A percentile compares a stretch with the other conserved stretches of the same genome.
These are phyloP conservation scores for Catamblyrhynchus diadema DNA, from an alignment of 2,797 vertebrate genomes.

Conservation along the genomic window DNA sequence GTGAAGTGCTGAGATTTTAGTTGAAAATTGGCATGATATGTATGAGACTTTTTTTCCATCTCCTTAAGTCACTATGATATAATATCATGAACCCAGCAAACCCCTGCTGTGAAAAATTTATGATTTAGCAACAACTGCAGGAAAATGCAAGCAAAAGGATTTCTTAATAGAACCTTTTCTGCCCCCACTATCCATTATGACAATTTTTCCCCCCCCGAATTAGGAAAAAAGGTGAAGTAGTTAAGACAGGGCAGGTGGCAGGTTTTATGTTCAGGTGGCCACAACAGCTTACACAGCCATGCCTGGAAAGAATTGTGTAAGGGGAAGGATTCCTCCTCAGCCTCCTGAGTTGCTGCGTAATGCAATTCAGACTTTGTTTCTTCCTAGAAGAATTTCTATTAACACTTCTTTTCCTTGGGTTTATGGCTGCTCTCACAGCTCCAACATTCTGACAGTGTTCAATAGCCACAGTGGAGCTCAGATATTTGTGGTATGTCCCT, in stretches of 20 bases:
- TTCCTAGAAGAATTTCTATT: conserved; percentile 1
- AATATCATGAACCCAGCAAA: not conserved
- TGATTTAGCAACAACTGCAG: conserved; percentile 19
- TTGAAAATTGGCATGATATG: not conserved
- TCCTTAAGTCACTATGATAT: not conserved
- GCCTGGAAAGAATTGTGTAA: not conserved
- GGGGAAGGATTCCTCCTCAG: not conserved
- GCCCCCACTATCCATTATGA: not conserved
- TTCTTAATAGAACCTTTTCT: not conserved
- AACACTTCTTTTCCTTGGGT: not conserved
- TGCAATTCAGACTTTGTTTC: not conserved
- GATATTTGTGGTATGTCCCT: conserved; percentile 4
- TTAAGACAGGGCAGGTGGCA: not conserved
- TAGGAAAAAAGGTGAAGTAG: not conserved
- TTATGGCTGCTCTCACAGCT: not conserved
- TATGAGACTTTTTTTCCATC: not conserved
- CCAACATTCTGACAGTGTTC: not conserved
- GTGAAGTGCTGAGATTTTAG: not conserved
- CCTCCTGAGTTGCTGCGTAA: not conserved
- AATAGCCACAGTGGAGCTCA: not conserved
- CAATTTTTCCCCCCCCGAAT: not conserved
- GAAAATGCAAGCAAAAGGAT: conserved; percentile 15
- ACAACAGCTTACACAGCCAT: not conserved
- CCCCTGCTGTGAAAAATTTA: conserved; percentile 34
- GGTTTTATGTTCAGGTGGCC: not conserved